Base-by-base conservation (phyloP, 2,888 invertebrate genomes). In the Hyposoter didymator region DNA sequence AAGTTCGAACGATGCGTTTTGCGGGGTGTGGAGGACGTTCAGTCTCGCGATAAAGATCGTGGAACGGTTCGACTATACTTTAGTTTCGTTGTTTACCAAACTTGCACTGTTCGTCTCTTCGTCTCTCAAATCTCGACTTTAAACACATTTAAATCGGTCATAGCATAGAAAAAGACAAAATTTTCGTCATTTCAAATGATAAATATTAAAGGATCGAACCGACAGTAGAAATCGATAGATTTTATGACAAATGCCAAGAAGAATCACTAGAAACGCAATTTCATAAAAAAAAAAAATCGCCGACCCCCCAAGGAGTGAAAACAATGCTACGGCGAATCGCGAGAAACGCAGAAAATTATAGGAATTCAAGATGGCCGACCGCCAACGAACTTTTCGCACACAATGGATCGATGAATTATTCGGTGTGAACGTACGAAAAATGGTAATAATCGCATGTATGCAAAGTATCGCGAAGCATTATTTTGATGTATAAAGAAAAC, bases 1-100 rank as follows among this genome's bases (percentile, higher is more conserved):
- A 12, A 73, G 49, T 59, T 67, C 62, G 45, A 70, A 62, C 59
- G 39, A 49, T 70, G 59, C 82, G 74, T 79, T 75, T 76, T 52
- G 43, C 62, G 66, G 78, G 67, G n/a, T 84, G 76, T 94, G 94
- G 92, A 93, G 93, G 39, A 39, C 47, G 45, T 64, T 47, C 35
- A 19, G n/a, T 64, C n/a, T 12, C n/a, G 19, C 32, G 39, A 67
- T 39, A 39, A 22, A 7, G 4, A 72, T 12, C 52, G 14, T 43
- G 10, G 59, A 39, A 43, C 45, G 5, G 28, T 59, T 59, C 5
- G 2, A 70, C 47, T 7, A 70, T 28, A 69, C 35, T 14, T 43
- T 19, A 6, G n/a, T 19, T 39, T 10, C n/a, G 43, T 66, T 66
- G 8, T 66, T 39, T 39, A n/a, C 66, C 14, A 35, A 43, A 59